These are phyloP conservation scores for Apostichopus californicus DNA, from an alignment of 35 echinoderm and acorn worm genomes.

Conservation along the genomic window DNA sequence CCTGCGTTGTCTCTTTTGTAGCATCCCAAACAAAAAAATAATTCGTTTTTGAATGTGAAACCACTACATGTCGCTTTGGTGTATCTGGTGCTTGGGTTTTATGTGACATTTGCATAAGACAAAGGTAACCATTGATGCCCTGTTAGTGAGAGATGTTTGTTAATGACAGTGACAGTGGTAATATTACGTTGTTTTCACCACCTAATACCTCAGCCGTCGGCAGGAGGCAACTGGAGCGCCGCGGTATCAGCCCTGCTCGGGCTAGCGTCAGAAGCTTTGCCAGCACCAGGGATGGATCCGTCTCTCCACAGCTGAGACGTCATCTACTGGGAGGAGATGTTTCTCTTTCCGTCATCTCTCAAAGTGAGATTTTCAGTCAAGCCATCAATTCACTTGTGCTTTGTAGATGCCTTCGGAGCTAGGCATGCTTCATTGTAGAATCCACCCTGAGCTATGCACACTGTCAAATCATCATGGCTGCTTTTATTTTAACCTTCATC, in stretches of 20 bases:
- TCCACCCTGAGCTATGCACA: background rate
- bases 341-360: conserved; percentile 24
- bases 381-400: background rate
- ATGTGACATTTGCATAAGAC: background rate
- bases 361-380: conserved; percentile 40
- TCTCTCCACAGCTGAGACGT: conserved; percentile 27
- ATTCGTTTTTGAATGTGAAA: too few species aligned
- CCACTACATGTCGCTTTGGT: background rate
- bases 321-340: conserved; percentile 44
- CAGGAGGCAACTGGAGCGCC: conserved; percentile 30
- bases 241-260: conserved; percentile 35
- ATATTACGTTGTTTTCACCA: background rate
- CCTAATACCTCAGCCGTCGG: conserved; percentile 43
- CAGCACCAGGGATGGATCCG: conserved; percentile 28
- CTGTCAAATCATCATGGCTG: background rate
- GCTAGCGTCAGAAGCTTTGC: conserved; percentile 39
- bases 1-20: too few species aligned
- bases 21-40: too few species aligned
- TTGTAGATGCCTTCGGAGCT: background rate
- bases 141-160: background rate
- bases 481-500: background rate
- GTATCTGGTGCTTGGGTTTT: background rate
- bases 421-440: background rate
- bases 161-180: too few species aligned
- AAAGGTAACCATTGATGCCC: background rate